Evolutionary conservation across 2,888 invertebrate species (phyloP), one percentile per base, ranked within the genome.

Genomic region (Nomada lathburiana): DNA sequence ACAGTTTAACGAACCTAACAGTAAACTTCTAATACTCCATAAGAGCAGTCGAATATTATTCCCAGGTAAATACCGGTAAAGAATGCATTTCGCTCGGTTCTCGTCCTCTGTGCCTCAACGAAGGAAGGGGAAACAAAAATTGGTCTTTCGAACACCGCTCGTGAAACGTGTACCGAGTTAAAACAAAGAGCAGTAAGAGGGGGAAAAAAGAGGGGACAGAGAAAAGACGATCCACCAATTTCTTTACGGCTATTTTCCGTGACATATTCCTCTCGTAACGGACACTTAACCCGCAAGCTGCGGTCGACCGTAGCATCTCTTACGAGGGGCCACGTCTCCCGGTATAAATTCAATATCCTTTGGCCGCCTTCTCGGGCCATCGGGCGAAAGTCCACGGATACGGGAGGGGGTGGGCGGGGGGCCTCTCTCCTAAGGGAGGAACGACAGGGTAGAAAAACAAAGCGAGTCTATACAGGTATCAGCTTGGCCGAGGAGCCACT

Each of bases 231-330:
- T 63, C 59, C 69, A 47, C 67, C 74, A 60, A 76, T 85, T 83
- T 71, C 63, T 83, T 84, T 82, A 84, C 80, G 81, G 80, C 85
- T 82, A 85, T 87, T 89, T 88, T 88, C 89, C 78, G 84, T 86
- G 87, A 89, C 89, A 88, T 88, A 86, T 88, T 87, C 88, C 83
- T 84, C 84, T 67, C 74, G 86, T 85, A 89, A 86, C 85, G 84
- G 91, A 90, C 90, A 92, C 89, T 90, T 89, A 91, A 91, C 89
- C 92, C 79, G 84, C 91, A 90, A 86, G 90, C 87, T 91, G 87
- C 82, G 88, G 88, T 87, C 79, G 67, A 26, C 71, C 29, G 78
- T 82, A 60, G 75, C 74, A 75, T 76, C 78, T 80, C 67, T 62
- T 68, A 67, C 50, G n/a, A 57, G 47, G 47, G 76, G 62, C 55